Evolutionary conservation across 64 coral and sea anemone species (phyloP).

Genomic region (Stylophora pistillata): DNA sequence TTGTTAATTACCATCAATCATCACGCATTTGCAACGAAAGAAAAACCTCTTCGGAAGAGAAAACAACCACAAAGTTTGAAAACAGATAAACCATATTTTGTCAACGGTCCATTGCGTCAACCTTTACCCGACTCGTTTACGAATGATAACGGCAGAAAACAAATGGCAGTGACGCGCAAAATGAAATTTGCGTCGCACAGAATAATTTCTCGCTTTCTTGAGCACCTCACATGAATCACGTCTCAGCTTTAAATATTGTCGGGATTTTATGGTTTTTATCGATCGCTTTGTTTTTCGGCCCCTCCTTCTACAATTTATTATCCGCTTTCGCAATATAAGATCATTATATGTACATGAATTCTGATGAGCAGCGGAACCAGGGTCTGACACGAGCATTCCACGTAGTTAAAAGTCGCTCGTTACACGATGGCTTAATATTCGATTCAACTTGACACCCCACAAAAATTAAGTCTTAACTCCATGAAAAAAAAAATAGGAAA

Average conservation of each 20-base stretch:
- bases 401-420: background rate
- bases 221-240: background rate
- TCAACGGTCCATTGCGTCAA: background rate
- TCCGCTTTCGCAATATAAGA: constrained; percentile 4
- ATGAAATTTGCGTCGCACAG: background rate
- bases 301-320: constrained; percentile 21
- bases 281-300: constrained; percentile 11
- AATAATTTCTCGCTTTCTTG: constrained; percentile 15
- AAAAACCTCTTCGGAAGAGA: background rate
- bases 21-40: constrained; percentile 36
- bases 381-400: constrained; percentile 27
- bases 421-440: background rate
- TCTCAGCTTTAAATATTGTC: background rate
- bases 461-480: background rate
- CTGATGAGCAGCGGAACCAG: constrained; percentile 5
- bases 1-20: constrained; percentile 45
- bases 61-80: constrained; percentile 9
- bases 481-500: background rate
- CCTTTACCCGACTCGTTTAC: background rate
- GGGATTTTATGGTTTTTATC: background rate
- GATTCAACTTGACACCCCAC: background rate
- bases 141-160: background rate
- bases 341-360: constrained; percentile 14
- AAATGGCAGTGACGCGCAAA: background rate
- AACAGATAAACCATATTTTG: background rate